These are phyloP conservation scores for Thalassophryne amazonica DNA, from an alignment of 2,797 vertebrate genomes.

Conservation along the genomic window DNA sequence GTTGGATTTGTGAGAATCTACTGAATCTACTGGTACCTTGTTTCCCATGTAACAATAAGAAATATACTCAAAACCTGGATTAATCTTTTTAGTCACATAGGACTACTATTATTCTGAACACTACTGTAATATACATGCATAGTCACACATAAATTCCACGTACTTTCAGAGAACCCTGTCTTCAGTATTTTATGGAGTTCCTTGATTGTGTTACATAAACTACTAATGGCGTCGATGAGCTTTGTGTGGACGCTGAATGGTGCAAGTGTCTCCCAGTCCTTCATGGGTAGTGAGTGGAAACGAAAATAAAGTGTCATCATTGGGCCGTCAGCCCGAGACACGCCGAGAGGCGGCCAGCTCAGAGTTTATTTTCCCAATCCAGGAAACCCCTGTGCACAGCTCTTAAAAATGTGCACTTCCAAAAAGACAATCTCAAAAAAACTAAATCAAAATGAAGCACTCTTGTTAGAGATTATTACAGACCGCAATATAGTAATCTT, in stretches of 20 bases:
- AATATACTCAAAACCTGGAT: too few species aligned
- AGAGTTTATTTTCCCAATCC: slow-evolving; percentile 53
- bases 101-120: too few species aligned
- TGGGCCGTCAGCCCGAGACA: slow-evolving; percentile 20
- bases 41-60: too few species aligned
- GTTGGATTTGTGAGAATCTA: too few species aligned
- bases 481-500: slow-evolving; percentile 20
- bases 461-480: slow-evolving; percentile 16
- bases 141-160: too few species aligned
- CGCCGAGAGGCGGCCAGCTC: slow-evolving; percentile 38
- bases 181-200: slow-evolving; percentile 8
- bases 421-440: slow-evolving; percentile 17
- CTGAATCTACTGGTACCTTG: too few species aligned
- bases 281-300: slow-evolving; percentile 57
- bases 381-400: slow-evolving; percentile 35
- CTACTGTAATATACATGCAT: too few species aligned
- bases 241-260: slow-evolving; percentile 50
- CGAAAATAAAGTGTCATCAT: slow-evolving; percentile 69
- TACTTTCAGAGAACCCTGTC: too few species aligned
- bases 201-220: slow-evolving; percentile 10
- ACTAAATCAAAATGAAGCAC: slow-evolving; percentile 29
- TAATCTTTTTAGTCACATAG: too few species aligned
- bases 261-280: slow-evolving; percentile 33
- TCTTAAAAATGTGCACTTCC: slow-evolving; percentile 22
- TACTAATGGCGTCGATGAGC: slow-evolving; percentile 22